These are phyloP conservation scores for Agonum fuliginosum DNA, from an alignment of 2,888 invertebrate genomes.

Conservation along the genomic window DNA sequence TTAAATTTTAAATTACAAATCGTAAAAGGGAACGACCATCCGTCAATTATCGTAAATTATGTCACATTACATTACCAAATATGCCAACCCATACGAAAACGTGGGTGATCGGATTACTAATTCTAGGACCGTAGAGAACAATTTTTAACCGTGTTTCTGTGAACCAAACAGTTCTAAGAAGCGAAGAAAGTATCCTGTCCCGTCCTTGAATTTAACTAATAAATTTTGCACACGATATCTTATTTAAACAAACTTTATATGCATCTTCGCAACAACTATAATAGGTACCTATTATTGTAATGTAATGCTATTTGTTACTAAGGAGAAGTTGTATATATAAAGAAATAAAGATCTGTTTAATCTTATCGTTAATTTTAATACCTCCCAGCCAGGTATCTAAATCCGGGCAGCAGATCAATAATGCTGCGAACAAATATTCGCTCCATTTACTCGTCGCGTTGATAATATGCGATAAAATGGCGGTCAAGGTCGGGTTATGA, in stretches of 20 bases:
- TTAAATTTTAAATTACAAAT: conserved; percentile 22
- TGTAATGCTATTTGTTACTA: conserved; percentile 22
- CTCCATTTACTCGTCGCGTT: neutral
- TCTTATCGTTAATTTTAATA: conserved; percentile 35
- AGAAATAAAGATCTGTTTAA: neutral
- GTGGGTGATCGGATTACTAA: conserved; percentile 49
- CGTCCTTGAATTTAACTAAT: conserved; percentile 44
- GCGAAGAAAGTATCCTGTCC: conserved; percentile 22
- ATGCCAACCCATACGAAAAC: conserved; percentile 32
- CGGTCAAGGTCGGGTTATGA: conserved; percentile 51
- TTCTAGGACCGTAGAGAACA: conserved; percentile 29
- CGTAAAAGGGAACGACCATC: conserved; percentile 35
- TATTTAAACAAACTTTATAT: conserved; percentile 15
- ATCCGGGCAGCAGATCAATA: conserved; percentile 38
- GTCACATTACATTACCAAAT: conserved; percentile 45
- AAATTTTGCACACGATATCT: conserved; percentile 37
- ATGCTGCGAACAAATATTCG: conserved; percentile 27
- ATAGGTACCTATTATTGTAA: no score
- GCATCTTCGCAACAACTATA: conserved; percentile 4
- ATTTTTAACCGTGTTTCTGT: conserved; percentile 36
- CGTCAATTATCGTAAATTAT: conserved; percentile 8
- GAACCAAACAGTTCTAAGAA: conserved; percentile 15
- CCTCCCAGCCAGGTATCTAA: conserved; percentile 11
- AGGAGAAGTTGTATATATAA: neutral
- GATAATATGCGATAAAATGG: conserved; percentile 40